Base-by-base conservation (phyloP, 2,113 vertebrate species). In the Sterrhoptilus dennistouni region DNA sequence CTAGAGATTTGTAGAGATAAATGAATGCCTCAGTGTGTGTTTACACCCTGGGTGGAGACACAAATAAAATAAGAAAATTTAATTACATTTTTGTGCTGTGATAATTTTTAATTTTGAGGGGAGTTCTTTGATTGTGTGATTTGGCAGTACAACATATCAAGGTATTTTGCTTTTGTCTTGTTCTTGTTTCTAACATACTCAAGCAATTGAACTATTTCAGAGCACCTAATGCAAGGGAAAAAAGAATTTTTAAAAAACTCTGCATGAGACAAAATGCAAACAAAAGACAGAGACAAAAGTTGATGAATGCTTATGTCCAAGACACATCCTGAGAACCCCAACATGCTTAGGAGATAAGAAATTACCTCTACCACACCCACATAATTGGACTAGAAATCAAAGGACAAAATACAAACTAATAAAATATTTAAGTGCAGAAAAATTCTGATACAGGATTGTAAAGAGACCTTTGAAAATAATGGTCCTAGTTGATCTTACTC, bases 61-160 rank as follows among this genome's bases (percentile, higher is more conserved):
- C 85, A 96, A 97, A 98, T 98, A 97, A 98, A 97, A 96, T 70
- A 95, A 95, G 88, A 97, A 96, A 92, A 96, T 95, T 88, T 94
- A 95, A 96, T 96, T 93, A 96, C 91, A 93, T 95, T 97, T 97
- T 96, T 97, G 93, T 95, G 90, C 83, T 97, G 95, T 96, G 56
- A 44, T 79, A 52, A 14, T 66, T 96, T 97, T 97, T 45, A 53
- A 24, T 54, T 95, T 97, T 96, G 5, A 9, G 90, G 76, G 95
- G 45, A 45, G 89, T 96, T 97, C 87, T 95, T 94, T 95, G 80
- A 96, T 96, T 68, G 53, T 94, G 75, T 35, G 33, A 64, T 92
- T 94, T 94, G 70, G 70, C 69, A 91, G 83, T 89, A 91, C 88
- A 98, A 94, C 72, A 53, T 82, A 80, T 90, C 89, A 81, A 85